A percentile compares a stretch with the other conserved stretches of the same genome.
These are phyloP conservation scores for Stichopus horrens DNA, from an alignment of 53 echinoderm and acorn worm species.

Conservation along the genomic window DNA sequence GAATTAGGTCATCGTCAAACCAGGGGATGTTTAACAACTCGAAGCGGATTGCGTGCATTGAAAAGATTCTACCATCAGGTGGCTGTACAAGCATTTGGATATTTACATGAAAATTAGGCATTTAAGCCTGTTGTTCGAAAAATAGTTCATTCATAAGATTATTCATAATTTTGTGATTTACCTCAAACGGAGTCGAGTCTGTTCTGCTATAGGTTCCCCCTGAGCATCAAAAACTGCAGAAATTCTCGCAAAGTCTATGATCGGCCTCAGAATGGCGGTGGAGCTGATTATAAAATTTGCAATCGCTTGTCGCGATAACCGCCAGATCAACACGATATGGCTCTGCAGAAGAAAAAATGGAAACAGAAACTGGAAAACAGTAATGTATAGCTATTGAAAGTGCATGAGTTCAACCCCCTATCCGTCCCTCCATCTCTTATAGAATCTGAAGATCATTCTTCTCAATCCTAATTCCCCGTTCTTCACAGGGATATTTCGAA, in stretches of 20 bases:
- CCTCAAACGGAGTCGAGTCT: conserved; percentile 66
- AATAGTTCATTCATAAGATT: no score
- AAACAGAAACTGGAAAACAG: neutral
- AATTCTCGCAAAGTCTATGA: conserved; percentile 68
- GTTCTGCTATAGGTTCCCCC: conserved; percentile 58
- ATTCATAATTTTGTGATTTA: neutral
- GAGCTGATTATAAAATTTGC: conserved; percentile 74
- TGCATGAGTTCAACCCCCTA: neutral
- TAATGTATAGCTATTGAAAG: neutral
- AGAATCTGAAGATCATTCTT: no score
- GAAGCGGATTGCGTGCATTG: no score
- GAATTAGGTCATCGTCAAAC: no score
- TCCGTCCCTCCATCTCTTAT: neutral
- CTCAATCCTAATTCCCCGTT: no score
- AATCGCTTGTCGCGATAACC: conserved; percentile 67
- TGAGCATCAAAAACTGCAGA: conserved; percentile 60
- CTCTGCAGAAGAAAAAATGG: conserved; percentile 37
- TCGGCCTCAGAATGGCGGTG: conserved; percentile 66
- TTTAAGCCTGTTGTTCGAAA: no score
- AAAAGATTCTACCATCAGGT: no score
- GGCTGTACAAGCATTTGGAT: no score
- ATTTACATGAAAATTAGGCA: no score
- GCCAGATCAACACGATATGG: conserved; percentile 78
- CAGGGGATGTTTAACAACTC: no score
- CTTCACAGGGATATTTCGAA: no score